Base-by-base conservation (phyloP, 2,888 invertebrate genomes). In the Frankliniella intonsa region DNA sequence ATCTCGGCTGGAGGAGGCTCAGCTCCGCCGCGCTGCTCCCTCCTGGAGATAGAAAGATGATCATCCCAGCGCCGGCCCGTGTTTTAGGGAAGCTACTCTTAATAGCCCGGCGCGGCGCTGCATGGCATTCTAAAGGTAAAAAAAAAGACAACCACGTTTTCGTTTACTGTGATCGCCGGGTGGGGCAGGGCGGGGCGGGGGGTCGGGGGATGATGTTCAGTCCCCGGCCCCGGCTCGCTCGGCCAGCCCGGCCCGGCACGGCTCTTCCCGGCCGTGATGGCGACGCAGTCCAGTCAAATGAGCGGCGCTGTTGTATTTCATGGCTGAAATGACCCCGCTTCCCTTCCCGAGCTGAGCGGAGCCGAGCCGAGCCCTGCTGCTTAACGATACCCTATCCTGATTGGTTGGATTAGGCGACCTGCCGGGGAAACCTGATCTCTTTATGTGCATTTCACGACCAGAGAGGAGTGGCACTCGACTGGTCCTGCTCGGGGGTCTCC, bases 381-480 rank as follows among this genome's bases (percentile, higher is more conserved):
- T 22, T 76, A 76, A 76, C 69, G 69, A 76, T 76, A 76, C 69
- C 25, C 69, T 76, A 76, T 76, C 69, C 69, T 76, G 69, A 76
- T 76, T 76, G 69, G 69, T 76, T 76, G 69, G 69, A 76, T 76
- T 76, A 76, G 69, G 25, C 22, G 69, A 76, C 25, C 69, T 22
- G 69, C 19, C 22, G 69, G 12, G 25, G 69, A 76, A 76, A 76
- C 69, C 69, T 76, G 69, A 76, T 76, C 69, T 76, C 69, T 76
- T 76, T 76, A 76, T 76, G 69, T 76, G 69, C 69, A 76, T 76
- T 76, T 76, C 69, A 76, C 69, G 69, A 76, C 69, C 62, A 17
- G 62, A 25, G 69, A 76, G 69, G 69, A 76, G 69, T 76, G 69
- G 22, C 69, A 76, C 69, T 76, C 69, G 69, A 22, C 69, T 22